Base-by-base conservation (phyloP, 2,797 vertebrate genomes). In the Phrynocephalus vlangalii region DNA sequence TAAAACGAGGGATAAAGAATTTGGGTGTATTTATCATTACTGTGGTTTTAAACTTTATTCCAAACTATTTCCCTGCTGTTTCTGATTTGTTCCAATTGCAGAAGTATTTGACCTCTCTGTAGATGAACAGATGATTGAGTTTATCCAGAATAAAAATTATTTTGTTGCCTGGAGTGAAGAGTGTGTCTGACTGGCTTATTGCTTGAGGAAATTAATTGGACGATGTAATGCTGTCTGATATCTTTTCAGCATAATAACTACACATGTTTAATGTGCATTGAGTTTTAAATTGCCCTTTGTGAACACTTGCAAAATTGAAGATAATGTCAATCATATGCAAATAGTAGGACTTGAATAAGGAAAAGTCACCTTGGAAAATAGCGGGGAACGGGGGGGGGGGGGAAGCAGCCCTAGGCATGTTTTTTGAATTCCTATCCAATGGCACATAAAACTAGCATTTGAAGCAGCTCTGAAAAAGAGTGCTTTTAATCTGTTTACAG, bases 201-300 rank as follows among this genome's bases (percentile, higher is more conserved):
- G 83, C 77, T 86, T 22, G 16, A 70, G 10, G 1, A 83, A 18
- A 87, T 90, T 84, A 90, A 88, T 50, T 24, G 79, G 13, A 5
- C 18, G 83, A 87, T 86, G 85, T 82, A 82, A n/a, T 76, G 60
- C 15, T 9, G 16, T 84, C 11, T 0, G 72, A 79, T 79, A 3
- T 85, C 6, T 84, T 86, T 86, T 94, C 88, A 81, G 86, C 88
- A 0, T 3, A 83, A 86, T 78, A 67, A 87, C 66, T 38, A 70
- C 75, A 82, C 1, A 81, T 10, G 0, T 63, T 84, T 86, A 82
- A 87, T 86, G 2, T 60, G 28, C 63, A 86, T 79, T 75, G n/a
- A 33, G n/a, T 70, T 87, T 79, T 72, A 22, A 66, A 52, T 28
- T 86, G 63, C 70, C 88, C 24, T 88, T 20, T 67, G 63, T 80